A percentile compares a stretch with the other conserved stretches of the same genome.
Conservation (phyloP, 1,140 invertebrate species). For the Drosophila watanabei region DNA sequence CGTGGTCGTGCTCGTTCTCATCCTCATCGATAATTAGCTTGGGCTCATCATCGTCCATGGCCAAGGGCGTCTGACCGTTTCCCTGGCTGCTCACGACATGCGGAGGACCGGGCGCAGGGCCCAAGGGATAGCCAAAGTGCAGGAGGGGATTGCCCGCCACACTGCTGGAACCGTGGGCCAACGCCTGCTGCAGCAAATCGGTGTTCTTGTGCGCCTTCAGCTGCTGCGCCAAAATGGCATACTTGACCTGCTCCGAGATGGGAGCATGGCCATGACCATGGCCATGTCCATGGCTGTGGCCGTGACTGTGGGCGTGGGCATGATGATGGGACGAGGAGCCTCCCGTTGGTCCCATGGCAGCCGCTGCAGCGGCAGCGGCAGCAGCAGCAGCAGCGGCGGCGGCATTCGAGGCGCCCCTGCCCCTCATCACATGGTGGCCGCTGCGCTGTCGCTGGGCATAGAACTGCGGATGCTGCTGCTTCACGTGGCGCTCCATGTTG, state of each 20-base stretch:
- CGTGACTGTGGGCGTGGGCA: constrained; percentile 5
- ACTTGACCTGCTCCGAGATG: constrained; percentile 92
- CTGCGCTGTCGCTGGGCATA: constrained; percentile 91
- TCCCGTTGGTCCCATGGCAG: constrained; percentile 41
- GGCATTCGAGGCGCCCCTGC: constrained; percentile 69
- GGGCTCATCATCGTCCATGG: constrained; percentile 85
- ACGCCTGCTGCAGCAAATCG: constrained; percentile 84
- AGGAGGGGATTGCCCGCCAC: constrained; percentile 61
- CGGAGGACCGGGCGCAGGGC: background rate
- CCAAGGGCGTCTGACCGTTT: constrained; percentile 23
- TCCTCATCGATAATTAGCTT: constrained; percentile 87
- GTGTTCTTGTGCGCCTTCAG: constrained; percentile 87
- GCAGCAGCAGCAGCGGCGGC: constrained; percentile 46
- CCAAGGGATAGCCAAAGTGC: constrained; percentile 47
- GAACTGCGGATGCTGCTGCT: constrained; percentile 95
- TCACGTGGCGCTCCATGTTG: constrained; percentile 97
- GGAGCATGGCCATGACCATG: constrained; percentile 70
- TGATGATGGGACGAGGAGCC: background rate
- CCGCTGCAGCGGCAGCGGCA: constrained; percentile 49
- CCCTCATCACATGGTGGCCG: constrained; percentile 85
- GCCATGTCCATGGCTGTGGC: constrained; percentile 54
- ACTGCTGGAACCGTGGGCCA: constrained; percentile 79
- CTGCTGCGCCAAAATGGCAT: constrained; percentile 92
- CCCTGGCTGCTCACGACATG: constrained; percentile 8
- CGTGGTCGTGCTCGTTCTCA: constrained; percentile 84